phyloP scores from a whole-genome alignment of 2,888 invertebrate genomes.

The Nemurella pictetii region DNA sequence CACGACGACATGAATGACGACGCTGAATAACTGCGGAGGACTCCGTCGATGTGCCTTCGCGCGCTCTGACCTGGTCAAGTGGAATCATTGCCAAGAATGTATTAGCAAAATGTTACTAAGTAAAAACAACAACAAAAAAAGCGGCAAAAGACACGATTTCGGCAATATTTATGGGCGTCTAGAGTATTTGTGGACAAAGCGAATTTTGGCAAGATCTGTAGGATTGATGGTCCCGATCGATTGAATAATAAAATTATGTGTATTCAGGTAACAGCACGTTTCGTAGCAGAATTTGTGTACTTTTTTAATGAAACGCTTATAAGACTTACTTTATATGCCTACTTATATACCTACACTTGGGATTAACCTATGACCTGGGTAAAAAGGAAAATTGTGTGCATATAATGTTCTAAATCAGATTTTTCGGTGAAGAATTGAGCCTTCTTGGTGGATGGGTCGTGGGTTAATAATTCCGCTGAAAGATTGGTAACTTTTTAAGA shows the following conservation, averaged over 20 bases:
- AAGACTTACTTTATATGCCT: too few species aligned
- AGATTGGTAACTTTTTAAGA: too few species aligned
- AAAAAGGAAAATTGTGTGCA: too few species aligned
- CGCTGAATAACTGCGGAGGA: not conserved
- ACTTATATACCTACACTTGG: too few species aligned
- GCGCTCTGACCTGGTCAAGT: constrained; percentile 9
- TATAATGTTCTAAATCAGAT: too few species aligned
- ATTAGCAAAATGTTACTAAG: not conserved
- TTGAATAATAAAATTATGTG: too few species aligned
- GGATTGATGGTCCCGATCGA: not conserved
- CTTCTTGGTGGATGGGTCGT: too few species aligned
- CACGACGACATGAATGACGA: not conserved
- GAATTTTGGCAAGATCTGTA: not conserved
- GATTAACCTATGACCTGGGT: too few species aligned
- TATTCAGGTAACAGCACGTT: not conserved
- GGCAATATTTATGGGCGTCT: constrained; percentile 9
- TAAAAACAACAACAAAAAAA: not conserved
- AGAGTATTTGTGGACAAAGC: not conserved
- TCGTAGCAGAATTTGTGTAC: too few species aligned
- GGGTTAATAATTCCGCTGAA: too few species aligned
- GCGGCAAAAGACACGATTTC: not conserved
- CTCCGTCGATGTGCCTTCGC: not conserved
- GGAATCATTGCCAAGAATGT: constrained; percentile 18
- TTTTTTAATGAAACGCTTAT: too few species aligned
- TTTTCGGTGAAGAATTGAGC: too few species aligned